Evolutionary conservation across 2,113 vertebrate genomes (phyloP).

Genomic region (Argyrosomus japonicus): DNA sequence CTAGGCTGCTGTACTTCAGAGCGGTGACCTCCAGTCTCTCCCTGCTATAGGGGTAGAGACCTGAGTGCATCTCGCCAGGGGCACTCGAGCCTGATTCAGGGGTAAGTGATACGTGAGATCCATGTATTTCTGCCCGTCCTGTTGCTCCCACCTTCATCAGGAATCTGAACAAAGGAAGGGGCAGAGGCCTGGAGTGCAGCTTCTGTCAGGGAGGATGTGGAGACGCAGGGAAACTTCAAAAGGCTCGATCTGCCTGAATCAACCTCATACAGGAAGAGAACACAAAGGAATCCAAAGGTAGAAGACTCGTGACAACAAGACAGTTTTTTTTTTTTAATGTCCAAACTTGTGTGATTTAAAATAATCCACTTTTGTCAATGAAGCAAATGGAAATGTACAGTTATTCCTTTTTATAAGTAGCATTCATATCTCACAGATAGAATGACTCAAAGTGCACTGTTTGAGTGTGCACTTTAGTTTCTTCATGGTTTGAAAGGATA

Average conservation of each 20-base stretch:
- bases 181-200: constrained; percentile 50
- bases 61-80: constrained; percentile 52
- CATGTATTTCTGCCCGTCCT: constrained; percentile 58
- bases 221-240: constrained; percentile 45
- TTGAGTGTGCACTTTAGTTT: constrained; percentile 37
- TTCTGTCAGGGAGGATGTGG: constrained; percentile 61
- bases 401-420: constrained; percentile 57
- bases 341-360: constrained; percentile 52
- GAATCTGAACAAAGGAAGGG: constrained; percentile 64
- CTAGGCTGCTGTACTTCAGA: constrained; percentile 51
- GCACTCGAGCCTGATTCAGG: constrained; percentile 56
- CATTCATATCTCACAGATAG: constrained; percentile 45
- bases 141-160: constrained; percentile 62
- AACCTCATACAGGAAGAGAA: constrained; percentile 58
- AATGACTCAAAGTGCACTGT: constrained; percentile 44
- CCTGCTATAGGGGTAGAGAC: constrained; percentile 48
- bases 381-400: constrained; percentile 57
- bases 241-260: constrained; percentile 45
- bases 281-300: constrained; percentile 67
- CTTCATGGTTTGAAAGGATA: constrained; percentile 31
- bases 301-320: constrained; percentile 45
- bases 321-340: constrained; percentile 31
- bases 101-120: constrained; percentile 65
- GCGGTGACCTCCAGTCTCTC: constrained; percentile 60
- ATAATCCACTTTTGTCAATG: constrained; percentile 52